phyloP scores from a whole-genome alignment of 1,140 invertebrate genomes.

The Rhagoletis pomonella region DNA sequence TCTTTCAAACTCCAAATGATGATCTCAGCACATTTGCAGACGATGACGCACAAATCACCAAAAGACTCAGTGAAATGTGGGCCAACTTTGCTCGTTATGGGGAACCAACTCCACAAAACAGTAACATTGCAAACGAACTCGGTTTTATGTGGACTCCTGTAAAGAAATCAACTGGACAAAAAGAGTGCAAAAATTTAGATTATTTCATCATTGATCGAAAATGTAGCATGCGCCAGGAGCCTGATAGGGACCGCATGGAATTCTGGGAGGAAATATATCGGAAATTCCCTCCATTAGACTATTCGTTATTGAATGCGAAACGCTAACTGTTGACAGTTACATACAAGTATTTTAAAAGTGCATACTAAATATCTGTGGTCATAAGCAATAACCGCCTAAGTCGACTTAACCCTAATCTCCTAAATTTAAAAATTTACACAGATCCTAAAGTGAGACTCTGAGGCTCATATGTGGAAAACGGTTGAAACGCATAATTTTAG shows the following conservation, averaged over 20 bases:
- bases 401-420: too few relatives aligned
- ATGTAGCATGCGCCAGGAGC: conserved; percentile 66
- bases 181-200: conserved; percentile 62
- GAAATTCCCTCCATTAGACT: conserved; percentile 59
- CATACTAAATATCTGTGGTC: too few relatives aligned
- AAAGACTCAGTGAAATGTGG: conserved; percentile 77
- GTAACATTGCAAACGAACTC: conserved; percentile 47
- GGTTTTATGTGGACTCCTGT: conserved; percentile 66
- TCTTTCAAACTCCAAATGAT: conserved; percentile 77
- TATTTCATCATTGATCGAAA: conserved; percentile 69
- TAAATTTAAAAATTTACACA: too few relatives aligned
- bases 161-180: conserved; percentile 47
- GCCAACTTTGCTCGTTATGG: conserved; percentile 79
- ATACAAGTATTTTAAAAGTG: too few relatives aligned
- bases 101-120: conserved; percentile 64
- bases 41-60: conserved; percentile 65
- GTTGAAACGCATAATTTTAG: too few relatives aligned
- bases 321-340: too few relatives aligned
- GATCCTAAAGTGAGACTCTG: too few relatives aligned
- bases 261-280: conserved; percentile 72
- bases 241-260: conserved; percentile 70
- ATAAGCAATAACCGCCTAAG: too few relatives aligned
- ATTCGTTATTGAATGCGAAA: conserved; percentile 59
- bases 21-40: conserved; percentile 72
- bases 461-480: too few relatives aligned